These are phyloP conservation scores for Calameuta pallipes DNA, from an alignment of 2,888 invertebrate species.

Conservation along the genomic window DNA sequence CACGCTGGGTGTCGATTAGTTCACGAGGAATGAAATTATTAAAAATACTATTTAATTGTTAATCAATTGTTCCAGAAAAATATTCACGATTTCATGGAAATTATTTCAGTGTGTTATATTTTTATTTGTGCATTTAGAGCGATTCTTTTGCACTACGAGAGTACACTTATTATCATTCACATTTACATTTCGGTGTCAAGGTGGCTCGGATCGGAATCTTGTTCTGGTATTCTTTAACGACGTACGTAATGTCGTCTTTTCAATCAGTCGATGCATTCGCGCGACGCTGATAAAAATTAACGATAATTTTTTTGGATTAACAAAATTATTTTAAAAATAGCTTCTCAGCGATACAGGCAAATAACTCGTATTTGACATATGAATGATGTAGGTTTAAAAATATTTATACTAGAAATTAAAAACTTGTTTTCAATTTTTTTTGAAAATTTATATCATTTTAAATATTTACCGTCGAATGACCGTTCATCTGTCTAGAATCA, in stretches of 20 bases:
- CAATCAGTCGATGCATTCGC: not conserved
- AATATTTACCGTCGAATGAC: constrained; percentile 36
- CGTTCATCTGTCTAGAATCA: constrained; percentile 36
- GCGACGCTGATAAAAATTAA: not conserved
- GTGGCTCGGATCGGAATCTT: not conserved
- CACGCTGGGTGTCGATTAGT: too few relatives aligned
- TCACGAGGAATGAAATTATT: not conserved
- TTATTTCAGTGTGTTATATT: not conserved
- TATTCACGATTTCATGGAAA: not conserved
- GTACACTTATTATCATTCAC: not conserved
- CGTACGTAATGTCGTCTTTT: not conserved
- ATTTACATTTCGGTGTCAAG: not conserved
- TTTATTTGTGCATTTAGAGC: not conserved
- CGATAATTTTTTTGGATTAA: not conserved
- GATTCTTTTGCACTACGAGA: not conserved
- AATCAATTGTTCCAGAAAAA: not conserved
- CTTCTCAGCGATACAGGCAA: not conserved
- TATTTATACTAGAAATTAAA: not conserved
- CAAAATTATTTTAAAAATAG: not conserved
- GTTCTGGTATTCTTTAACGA: not conserved
- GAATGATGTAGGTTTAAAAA: not conserved
- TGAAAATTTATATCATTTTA: not conserved
- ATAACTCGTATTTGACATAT: not conserved
- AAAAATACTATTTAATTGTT: not conserved
- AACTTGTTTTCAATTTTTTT: too few relatives aligned